phyloP scores from a whole-genome alignment of 2,797 vertebrate species.

The Limnodromus scolopaceus region DNA sequence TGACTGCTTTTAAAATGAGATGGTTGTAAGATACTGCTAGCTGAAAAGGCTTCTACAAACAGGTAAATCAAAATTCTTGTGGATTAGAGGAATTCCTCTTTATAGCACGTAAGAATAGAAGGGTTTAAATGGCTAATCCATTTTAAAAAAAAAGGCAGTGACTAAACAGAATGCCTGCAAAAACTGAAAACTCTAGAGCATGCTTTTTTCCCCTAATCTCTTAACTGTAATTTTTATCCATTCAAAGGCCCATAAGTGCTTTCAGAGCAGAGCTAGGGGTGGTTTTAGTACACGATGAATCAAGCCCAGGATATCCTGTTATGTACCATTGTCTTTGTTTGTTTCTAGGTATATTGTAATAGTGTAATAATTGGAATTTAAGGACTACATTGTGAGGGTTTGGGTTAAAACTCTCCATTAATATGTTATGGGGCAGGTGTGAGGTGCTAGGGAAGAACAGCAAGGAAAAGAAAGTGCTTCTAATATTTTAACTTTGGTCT shows the following conservation, averaged over 20 bases:
- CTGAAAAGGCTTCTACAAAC: neutral
- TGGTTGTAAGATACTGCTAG: neutral
- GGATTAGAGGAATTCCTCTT: constrained; percentile 19
- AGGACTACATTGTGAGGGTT: neutral
- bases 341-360: neutral
- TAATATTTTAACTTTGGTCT: neutral
- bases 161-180: neutral
- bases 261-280: neutral
- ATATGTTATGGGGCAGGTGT: neutral
- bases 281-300: neutral
- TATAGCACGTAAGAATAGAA: neutral
- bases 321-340: neutral
- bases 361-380: neutral
- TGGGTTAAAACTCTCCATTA: neutral
- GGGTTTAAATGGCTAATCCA: neutral
- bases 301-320: neutral
- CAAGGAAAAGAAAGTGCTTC: neutral
- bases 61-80: constrained; percentile 37
- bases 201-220: neutral
- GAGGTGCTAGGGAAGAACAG: neutral
- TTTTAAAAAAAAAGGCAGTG: neutral
- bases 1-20: constrained; percentile 19
- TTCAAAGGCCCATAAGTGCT: neutral
- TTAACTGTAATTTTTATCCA: neutral
- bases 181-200: neutral